A percentile compares a stretch with the other conserved stretches of the same genome.
These are phyloP conservation scores for Ctenochaetus hawaiiensis DNA, from an alignment of 2,797 vertebrate species.

Conservation along the genomic window DNA sequence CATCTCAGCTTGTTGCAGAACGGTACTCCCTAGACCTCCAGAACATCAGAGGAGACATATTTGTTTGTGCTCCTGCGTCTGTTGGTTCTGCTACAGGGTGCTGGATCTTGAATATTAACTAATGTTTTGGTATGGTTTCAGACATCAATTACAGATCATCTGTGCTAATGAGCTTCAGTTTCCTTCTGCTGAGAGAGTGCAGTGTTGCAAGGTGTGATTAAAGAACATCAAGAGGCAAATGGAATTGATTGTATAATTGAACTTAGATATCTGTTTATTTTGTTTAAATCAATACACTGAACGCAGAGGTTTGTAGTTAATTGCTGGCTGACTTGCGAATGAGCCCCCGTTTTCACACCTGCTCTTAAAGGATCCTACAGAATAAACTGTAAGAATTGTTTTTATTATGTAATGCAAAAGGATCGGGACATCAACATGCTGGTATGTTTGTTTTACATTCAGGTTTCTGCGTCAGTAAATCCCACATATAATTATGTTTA, in stretches of 20 bases:
- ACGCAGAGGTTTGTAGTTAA: slow-evolving; percentile 33
- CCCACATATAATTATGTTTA: background rate
- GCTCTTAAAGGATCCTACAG: background rate
- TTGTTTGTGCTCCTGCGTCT: slow-evolving; percentile 62
- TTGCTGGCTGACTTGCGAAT: slow-evolving; percentile 33
- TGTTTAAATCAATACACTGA: slow-evolving; percentile 43
- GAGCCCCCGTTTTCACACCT: slow-evolving; percentile 25
- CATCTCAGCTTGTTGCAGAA: slow-evolving; percentile 43
- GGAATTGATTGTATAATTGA: slow-evolving; percentile 64
- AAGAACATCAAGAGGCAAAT: slow-evolving; percentile 61
- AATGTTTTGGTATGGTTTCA: slow-evolving; percentile 70
- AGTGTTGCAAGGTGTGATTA: slow-evolving; percentile 53
- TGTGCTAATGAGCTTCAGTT: slow-evolving; percentile 73
- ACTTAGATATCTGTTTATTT: slow-evolving; percentile 59
- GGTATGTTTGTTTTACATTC: slow-evolving; percentile 5
- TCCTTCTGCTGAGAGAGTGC: slow-evolving; percentile 56
- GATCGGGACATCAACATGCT: background rate
- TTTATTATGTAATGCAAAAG: slow-evolving; percentile 9
- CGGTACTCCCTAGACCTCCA: slow-evolving; percentile 41
- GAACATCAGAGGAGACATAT: slow-evolving; percentile 59
- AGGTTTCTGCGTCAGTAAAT: slow-evolving; percentile 3
- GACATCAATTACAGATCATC: slow-evolving; percentile 75
- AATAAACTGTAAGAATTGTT: background rate
- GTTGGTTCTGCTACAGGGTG: slow-evolving; percentile 56
- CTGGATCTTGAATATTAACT: slow-evolving; percentile 75